Base-by-base conservation (phyloP, 1,140 invertebrate species). In the Drosophila triauraria region DNA sequence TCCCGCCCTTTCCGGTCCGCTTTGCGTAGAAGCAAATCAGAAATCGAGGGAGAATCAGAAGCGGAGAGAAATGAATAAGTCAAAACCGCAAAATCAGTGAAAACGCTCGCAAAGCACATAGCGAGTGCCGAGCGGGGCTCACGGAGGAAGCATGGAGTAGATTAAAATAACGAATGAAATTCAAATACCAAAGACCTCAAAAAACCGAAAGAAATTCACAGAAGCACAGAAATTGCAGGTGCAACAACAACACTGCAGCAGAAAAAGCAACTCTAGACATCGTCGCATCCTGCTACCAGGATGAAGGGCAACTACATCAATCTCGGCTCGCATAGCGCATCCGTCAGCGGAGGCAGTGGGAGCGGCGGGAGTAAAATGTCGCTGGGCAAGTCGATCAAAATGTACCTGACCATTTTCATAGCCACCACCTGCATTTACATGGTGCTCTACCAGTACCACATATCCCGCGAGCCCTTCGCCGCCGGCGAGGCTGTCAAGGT, bases 341-440 rank as follows among this genome's bases (percentile, higher is more conserved):
- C 40, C 48, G 57, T 3, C 32, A 56, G 5, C 64, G 27, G 63
- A 12, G 60, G 44, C 48, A 32, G 35, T 20, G 61, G 61, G 15
- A 46, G 47, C 25, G 71, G 23, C 53, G 63, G 58, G 40, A 69
- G 12, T 50, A 91, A 92, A 68, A 91, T 92, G 91, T 80, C 84
- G 43, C 59, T 92, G 67, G 91, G 86, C 20, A 92, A 91, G 87
- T 92, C 92, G 60, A 86, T 91, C 67, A 93, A 92, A 93, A 93
- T 93, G 92, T 93, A 93, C 92, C 91, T 93, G 88, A 93, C 92
- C 57, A 93, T 93, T 74, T 92, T 93, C 74, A 62, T 93, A 76
- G 82, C 87, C 54, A 93, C 92, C 61, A 92, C 91, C 43, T 93
- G 92, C 78, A 91, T 93, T 56, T 92, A 93, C 58, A 93, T 93